These are phyloP conservation scores for Leptinotarsa juncta DNA, from an alignment of 2,888 invertebrate species.

Conservation along the genomic window DNA sequence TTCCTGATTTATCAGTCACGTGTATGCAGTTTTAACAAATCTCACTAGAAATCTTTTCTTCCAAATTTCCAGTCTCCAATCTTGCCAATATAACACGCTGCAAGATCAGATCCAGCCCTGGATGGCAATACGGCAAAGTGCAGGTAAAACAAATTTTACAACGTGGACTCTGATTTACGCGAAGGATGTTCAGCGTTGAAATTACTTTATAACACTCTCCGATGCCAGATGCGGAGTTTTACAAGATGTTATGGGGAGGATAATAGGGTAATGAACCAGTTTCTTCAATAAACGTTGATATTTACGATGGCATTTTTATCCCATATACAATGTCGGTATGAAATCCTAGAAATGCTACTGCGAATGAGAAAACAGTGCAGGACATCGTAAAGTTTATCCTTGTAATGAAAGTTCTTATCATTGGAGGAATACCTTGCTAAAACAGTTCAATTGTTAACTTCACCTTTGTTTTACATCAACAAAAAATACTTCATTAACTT, in stretches of 20 bases:
- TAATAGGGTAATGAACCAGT: conserved; percentile 17
- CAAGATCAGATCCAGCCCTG: background rate
- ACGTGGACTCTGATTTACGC: conserved; percentile 35
- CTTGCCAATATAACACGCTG: background rate
- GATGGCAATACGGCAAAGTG: conserved; percentile 23
- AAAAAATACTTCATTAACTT: no score
- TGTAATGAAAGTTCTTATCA: no score
- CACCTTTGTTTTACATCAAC: no score
- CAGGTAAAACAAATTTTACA: conserved; percentile 35
- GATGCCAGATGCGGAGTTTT: conserved; percentile 19
- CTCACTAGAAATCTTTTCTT: no score
- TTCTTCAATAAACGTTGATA: conserved; percentile 10
- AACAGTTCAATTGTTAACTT: no score
- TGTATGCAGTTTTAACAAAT: no score
- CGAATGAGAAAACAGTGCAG: no score
- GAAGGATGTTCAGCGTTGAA: conserved; percentile 31
- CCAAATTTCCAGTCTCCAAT: no score
- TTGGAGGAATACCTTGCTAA: no score
- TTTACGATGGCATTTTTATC: conserved; percentile 1
- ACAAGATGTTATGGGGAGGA: conserved; percentile 17
- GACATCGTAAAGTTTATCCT: no score
- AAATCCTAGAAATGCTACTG: no score
- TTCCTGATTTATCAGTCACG: no score
- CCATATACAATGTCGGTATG: background rate
- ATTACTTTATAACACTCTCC: conserved; percentile 26